Conservation (phyloP, 2,113 vertebrate species). For the Leucoraja erinaceus region DNA sequence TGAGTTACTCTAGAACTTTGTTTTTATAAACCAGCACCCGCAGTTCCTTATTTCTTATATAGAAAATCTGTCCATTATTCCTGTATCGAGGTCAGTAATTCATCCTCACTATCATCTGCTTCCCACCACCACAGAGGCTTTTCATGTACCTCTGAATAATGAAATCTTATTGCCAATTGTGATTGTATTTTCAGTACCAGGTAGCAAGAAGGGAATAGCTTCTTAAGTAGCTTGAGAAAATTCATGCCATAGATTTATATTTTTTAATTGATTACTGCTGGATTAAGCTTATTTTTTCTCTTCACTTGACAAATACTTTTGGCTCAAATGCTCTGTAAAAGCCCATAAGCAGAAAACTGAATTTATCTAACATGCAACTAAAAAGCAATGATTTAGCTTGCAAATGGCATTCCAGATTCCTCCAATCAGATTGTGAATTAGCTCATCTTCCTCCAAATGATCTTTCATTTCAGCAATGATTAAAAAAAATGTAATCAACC, state of each 20-base stretch:
- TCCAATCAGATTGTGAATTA: conserved; percentile 49
- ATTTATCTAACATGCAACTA: conserved; percentile 43
- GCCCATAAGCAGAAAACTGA: conserved; percentile 45
- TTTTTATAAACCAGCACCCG: no score
- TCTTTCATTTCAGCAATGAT: conserved; percentile 44
- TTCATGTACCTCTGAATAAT: not conserved
- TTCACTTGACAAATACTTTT: conserved; percentile 45
- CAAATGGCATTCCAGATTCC: conserved; percentile 48
- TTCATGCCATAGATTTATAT: not conserved
- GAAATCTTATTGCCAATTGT: not conserved
- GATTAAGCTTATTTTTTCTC: conserved; percentile 39
- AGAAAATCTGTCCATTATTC: no score
- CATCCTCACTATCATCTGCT: not conserved
- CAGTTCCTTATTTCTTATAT: no score
- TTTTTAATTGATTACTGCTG: conserved; percentile 42
- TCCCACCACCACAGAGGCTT: not conserved
- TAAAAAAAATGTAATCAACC: conserved; percentile 51
- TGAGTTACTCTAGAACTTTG: no score
- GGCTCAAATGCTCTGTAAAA: conserved; percentile 44
- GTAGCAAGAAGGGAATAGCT: not conserved
- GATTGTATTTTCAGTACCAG: not conserved
- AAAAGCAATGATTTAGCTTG: conserved; percentile 39
- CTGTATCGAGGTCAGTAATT: no score
- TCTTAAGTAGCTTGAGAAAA: not conserved
- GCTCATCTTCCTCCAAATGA: conserved; percentile 44